Evolutionary conservation across 2,888 invertebrate species (phyloP), one percentile per base, ranked within the genome.

Genomic region (Yponomeuta cagnagella): DNA sequence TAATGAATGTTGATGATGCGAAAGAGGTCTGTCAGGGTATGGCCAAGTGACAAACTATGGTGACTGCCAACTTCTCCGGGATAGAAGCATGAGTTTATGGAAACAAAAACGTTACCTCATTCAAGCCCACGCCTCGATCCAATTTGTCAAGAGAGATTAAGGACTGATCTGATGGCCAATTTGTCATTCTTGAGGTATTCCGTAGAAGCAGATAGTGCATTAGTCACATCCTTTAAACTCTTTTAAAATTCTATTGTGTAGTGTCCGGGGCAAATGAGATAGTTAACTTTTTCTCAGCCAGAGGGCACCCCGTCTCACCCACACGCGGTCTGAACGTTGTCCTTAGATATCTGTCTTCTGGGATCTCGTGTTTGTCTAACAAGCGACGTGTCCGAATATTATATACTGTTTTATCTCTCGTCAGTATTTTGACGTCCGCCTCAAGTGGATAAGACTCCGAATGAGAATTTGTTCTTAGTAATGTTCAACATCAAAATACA

Each of bases 301-400:
- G 23, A 31, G 78, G 76, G 82, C 80, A 80, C 83, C 82, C 81
- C 75, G 78, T 77, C 79, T 86, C 89, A 89, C 89, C 90, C 89
- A 90, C 89, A 85, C 85, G 43, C 43, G 82, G 76, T 75, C 76
- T 48, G 31, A 68, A 77, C 84, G 87, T 87, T 87, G 87, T 90
- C 86, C 86, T 78, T 78, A 79, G 82, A 83, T 91, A 90, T 90
- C 90, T 90, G 90, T 90, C 91, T 79, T 82, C 76, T 81, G 79
- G 78, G 80, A 90, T 90, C 90, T 88, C 85, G 79, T 91, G 90
- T 90, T 90, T 89, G 90, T 90, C 90, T 92, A 91, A 92, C 91
- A 88, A 91, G 91, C 84, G 82, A 87, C 89, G 89, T 88, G 89
- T 88, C 86, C 84, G 86, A 90, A 90, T 89, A 89, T 88, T 89